A percentile compares a stretch with the other conserved stretches of the same genome.
These are phyloP conservation scores for Hirundichthys speculiger DNA, from an alignment of 2,113 vertebrate genomes.

Conservation along the genomic window DNA sequence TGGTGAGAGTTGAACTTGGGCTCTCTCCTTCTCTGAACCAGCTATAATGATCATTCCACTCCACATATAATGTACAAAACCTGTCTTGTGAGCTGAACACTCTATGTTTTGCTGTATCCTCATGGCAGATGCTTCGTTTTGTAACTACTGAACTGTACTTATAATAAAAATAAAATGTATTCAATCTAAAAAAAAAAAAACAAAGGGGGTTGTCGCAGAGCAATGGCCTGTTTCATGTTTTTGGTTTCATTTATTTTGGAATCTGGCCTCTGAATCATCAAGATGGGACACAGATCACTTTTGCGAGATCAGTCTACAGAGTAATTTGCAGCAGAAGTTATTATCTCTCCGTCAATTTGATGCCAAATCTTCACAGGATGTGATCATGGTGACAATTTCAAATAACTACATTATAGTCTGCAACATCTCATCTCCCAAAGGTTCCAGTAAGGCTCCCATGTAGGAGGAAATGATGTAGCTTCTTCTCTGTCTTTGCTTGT, in stretches of 20 bases:
- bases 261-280: no score
- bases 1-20: conserved; percentile 47
- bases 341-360: no score
- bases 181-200: conserved; percentile 76
- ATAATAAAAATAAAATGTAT: conserved; percentile 90
- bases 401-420: no score
- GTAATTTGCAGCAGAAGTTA: no score
- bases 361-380: no score
- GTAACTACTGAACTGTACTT: conserved; percentile 91
- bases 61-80: conserved; percentile 78
- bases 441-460: no score
- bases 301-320: no score
- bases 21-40: conserved; percentile 75
- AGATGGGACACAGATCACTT: no score
- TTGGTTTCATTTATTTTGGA: conserved; percentile 11
- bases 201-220: conserved; percentile 50
- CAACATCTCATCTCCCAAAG: no score
- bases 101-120: conserved; percentile 84
- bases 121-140: conserved; percentile 88
- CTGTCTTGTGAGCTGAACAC: conserved; percentile 85
- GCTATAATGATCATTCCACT: conserved; percentile 82
- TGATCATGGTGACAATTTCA: no score
- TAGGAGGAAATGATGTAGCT: no score
- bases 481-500: no score
- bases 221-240: conserved; percentile 51